A percentile compares a stretch with the other conserved stretches of the same genome.
These are phyloP conservation scores for Oreochromis spilurus DNA, from an alignment of 2,113 vertebrate species.

Conservation along the genomic window DNA sequence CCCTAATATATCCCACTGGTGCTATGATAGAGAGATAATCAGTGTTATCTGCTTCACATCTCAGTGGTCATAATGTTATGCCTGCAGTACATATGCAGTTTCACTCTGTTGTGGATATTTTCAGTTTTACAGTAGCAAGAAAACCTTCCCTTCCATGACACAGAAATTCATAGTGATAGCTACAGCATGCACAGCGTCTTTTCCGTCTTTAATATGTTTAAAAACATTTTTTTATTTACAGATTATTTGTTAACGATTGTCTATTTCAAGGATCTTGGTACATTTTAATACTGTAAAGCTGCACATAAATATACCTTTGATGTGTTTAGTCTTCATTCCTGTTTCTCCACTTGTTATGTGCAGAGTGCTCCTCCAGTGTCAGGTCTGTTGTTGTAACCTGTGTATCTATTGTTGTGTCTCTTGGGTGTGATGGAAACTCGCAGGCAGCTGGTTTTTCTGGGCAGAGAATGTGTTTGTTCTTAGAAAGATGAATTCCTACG, in stretches of 20 bases:
- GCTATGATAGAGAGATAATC: background rate
- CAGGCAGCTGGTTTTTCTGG: background rate
- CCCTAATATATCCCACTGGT: background rate
- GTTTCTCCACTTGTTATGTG: constrained; percentile 1
- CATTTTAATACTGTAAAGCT: background rate
- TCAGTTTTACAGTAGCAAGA: background rate
- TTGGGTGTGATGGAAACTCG: constrained; percentile 16
- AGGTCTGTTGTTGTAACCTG: constrained; percentile 10
- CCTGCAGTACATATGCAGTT: rapidly evolving
- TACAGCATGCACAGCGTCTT: background rate
- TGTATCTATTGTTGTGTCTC: constrained; percentile 57
- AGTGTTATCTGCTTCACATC: background rate
- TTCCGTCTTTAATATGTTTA: background rate
- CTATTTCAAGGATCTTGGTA: background rate
- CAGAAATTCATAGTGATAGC: background rate
- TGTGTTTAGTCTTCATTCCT: background rate
- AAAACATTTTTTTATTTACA: background rate
- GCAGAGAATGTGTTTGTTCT: constrained; percentile 31
- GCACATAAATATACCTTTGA: background rate
- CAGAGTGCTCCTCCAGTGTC: background rate
- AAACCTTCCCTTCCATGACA: background rate
- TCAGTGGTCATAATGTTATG: background rate
- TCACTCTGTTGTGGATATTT: background rate
- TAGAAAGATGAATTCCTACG: constrained; percentile 24
- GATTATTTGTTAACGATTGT: background rate